Base-by-base conservation (phyloP, 2,888 invertebrate species). In the Caenorhabditis uteleia region DNA sequence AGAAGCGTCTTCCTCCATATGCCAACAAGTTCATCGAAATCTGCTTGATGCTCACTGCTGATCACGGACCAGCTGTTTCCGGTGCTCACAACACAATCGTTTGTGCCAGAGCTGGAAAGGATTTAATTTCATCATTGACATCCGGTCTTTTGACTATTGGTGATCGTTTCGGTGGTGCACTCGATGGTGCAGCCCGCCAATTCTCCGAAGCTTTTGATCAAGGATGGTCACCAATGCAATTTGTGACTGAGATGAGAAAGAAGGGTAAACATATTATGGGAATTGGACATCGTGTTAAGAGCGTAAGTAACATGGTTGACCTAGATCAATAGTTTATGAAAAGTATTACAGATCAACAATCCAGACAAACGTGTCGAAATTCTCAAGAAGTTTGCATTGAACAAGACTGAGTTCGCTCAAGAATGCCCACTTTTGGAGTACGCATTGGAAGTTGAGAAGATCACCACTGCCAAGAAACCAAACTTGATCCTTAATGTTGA, bases 391-490 rank as follows among this genome's bases (percentile, higher is more conserved):
- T 98, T 91, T 85, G 95, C 95, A 20, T 88, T 92, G 85, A 89
- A 93, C 57, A 90, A 92, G 83, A 95, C 95, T 88, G 55, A 68
- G 26, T 82, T 82, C 68, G 70, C 71, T 48, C 95, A 95, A 1
- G 88, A 91, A 3, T 92, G 91, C 75, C 97, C 97, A 0, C 88
- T 98, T n/a, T 88, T 97, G 12, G 88, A 91, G 67, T 98, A 95
- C 85, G 98, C 98, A 1, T 87, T 95, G 12, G 94, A 95, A 86
- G 97, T 98, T 31, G 98, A 98, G 83, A 95, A 95, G 83, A 93
- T 98, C 82, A 99, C 98, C 20, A 99, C 95, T 2, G 91, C 94
- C 78, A 98, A 98, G 88, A 98, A 98, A 86, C 98, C 98, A n/a
- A 98, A 99, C 87, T 88, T 98, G 56, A 99, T 99, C 84, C 88